Base-by-base conservation (phyloP, 2,113 vertebrate genomes). In the Euleptes europaea region DNA sequence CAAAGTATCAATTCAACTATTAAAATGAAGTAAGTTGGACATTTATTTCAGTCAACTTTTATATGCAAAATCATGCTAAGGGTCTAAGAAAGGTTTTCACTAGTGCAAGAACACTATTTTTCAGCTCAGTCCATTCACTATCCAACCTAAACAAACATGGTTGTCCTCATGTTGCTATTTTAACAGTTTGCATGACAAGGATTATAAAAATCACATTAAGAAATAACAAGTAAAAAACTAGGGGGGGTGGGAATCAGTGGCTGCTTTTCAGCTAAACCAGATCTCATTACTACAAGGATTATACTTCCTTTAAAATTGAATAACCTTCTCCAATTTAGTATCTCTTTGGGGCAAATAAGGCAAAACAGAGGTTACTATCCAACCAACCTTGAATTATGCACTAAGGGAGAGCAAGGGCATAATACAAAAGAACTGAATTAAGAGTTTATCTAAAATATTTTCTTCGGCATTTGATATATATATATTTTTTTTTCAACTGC, bases 301-400 rank as follows among this genome's bases (percentile, higher is more conserved):
- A 78, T 81, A 28, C 63, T 73, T 77, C 5, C 4, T 40, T 84
- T 8, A 78, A 81, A 83, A 14, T 47, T 26, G 35, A 1, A 33
- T 12, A 79, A 63, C 23, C 26, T 47, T 77, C 63, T 72, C 13
- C 67, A 71, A 4, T 1, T 79, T 75, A 83, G 21, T 40, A 54
- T 19, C 57, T 57, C 31, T 51, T 79, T 38, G 81, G 83, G 73
- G 31, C 42, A 91, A 87, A 57, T 8, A 57, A 75, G 38, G 38
- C 35, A 87, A 87, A 84, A 63, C 0, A 0, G 60, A 33, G 42
- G 77, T 35, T 51, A 54, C 69, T 63, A 63, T 73, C 40, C n/a
- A 83, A 47, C 67, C 79, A 3, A 17, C 3, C 71, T 71, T 78
- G n/a, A 80, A 80, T 83, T 79, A 69, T 1, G 1, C 2, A 0